phyloP scores from a whole-genome alignment of 2,797 vertebrate genomes.

The Falco cherrug region DNA sequence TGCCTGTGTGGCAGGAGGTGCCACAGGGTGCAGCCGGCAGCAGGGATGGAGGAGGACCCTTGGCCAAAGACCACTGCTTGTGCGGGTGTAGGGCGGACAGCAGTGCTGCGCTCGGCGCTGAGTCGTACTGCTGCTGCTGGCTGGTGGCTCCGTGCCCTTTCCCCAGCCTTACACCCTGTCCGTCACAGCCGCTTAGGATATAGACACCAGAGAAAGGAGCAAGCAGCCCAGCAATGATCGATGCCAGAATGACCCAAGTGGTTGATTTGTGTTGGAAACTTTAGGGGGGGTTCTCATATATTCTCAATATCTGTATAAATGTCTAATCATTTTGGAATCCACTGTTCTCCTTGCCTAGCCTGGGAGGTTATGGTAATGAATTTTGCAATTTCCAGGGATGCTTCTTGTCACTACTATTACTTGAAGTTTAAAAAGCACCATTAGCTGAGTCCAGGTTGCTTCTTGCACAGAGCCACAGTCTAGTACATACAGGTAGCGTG shows the following conservation, averaged over 20 bases:
- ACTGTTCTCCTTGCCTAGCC: neutral
- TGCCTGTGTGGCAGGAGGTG: neutral
- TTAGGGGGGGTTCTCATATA: neutral
- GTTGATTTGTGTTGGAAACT: neutral
- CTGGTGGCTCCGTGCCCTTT: neutral
- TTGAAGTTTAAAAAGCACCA: neutral
- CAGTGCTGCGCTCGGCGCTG: neutral
- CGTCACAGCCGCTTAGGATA: neutral
- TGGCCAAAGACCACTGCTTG: neutral
- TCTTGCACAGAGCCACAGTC: neutral
- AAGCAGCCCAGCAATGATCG: neutral
- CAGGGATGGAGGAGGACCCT: neutral
- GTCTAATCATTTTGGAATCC: neutral
- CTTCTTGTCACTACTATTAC: neutral
- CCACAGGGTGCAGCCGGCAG: accelerated
- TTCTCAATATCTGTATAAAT: neutral
- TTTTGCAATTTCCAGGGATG: neutral
- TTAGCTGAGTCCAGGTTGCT: neutral
- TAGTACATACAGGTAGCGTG: neutral
- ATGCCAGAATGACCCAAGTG: neutral
- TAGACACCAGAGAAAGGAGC: neutral
- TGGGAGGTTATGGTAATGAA: neutral
- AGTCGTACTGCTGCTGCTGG: neutral
- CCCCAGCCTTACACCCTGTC: neutral
- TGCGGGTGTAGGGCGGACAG: neutral